Conservation (phyloP, 2,113 vertebrate species). For the Charadrius vociferus region DNA sequence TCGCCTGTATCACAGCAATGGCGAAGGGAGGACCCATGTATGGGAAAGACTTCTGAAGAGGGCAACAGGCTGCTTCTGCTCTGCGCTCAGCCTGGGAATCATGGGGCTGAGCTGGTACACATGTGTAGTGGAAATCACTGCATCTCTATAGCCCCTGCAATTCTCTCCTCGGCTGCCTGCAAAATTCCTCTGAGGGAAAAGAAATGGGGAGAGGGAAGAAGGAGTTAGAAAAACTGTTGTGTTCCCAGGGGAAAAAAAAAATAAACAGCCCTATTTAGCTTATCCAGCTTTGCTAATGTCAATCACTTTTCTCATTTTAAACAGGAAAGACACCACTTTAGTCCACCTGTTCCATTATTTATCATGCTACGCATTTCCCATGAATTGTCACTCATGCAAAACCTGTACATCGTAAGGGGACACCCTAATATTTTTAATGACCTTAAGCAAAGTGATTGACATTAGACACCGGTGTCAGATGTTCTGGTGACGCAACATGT, state of each 20-base stretch:
- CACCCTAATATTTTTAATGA: conserved; percentile 83
- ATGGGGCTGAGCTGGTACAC: background rate
- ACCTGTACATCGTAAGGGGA: conserved; percentile 80
- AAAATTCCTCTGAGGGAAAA: background rate
- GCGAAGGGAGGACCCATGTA: fast-evolving
- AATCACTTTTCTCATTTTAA: conserved; percentile 64
- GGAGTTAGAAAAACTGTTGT: conserved; percentile 6
- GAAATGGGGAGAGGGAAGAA: background rate
- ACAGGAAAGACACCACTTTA: conserved; percentile 71
- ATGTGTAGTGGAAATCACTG: background rate
- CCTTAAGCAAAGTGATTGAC: conserved; percentile 84
- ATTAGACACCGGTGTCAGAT: conserved; percentile 84
- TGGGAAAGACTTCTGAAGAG: background rate
- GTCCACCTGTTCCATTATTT: conserved; percentile 86
- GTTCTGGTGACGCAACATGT: conserved; percentile 82
- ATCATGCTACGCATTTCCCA: conserved; percentile 77
- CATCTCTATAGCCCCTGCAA: background rate
- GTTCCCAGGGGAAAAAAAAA: background rate
- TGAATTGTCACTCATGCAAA: conserved; percentile 76
- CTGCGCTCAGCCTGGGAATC: background rate
- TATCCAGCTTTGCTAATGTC: conserved; percentile 29
- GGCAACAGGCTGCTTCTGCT: background rate
- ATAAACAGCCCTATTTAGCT: background rate
- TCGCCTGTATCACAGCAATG: background rate
- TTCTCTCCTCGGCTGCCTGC: background rate